Evolutionary conservation across 1,140 invertebrate genomes (phyloP).

Genomic region (Odontomachus brunneus): DNA sequence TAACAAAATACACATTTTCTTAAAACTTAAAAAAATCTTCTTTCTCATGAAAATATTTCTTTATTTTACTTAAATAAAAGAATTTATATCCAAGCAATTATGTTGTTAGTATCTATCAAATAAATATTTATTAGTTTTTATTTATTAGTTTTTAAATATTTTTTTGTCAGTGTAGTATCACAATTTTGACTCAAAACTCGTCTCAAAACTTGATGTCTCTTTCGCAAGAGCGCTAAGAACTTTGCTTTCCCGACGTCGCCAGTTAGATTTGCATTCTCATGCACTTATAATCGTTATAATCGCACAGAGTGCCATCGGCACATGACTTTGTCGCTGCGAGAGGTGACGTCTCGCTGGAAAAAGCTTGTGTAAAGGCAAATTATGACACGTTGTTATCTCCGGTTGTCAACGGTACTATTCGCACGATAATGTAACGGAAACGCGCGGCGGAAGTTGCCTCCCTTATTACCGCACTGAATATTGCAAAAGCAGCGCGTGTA

Average conservation of each 20-base stretch:
- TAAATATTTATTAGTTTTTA: too few relatives aligned
- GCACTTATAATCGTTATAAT: constrained; percentile 28
- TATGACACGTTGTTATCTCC: constrained; percentile 18
- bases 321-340: constrained; percentile 15
- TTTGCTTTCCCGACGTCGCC: not conserved
- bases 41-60: too few relatives aligned
- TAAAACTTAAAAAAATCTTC: too few relatives aligned
- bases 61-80: too few relatives aligned
- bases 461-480: constrained; percentile 34
- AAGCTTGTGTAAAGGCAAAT: constrained; percentile 28
- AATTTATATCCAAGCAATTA: too few relatives aligned
- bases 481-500: not conserved
- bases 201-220: too few relatives aligned
- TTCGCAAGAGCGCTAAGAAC: too few relatives aligned
- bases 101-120: too few relatives aligned
- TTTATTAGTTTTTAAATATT: too few relatives aligned
- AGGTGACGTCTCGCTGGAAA: constrained; percentile 1
- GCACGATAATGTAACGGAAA: constrained; percentile 22
- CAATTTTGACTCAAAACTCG: too few relatives aligned
- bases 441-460: constrained; percentile 13
- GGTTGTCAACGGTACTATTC: constrained; percentile 31
- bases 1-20: too few relatives aligned
- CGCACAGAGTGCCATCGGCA: not conserved
- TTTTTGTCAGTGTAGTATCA: too few relatives aligned
- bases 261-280: constrained; percentile 45